These are phyloP conservation scores for Sebastes vulpes DNA, from an alignment of 2,797 vertebrate genomes.

Conservation along the genomic window DNA sequence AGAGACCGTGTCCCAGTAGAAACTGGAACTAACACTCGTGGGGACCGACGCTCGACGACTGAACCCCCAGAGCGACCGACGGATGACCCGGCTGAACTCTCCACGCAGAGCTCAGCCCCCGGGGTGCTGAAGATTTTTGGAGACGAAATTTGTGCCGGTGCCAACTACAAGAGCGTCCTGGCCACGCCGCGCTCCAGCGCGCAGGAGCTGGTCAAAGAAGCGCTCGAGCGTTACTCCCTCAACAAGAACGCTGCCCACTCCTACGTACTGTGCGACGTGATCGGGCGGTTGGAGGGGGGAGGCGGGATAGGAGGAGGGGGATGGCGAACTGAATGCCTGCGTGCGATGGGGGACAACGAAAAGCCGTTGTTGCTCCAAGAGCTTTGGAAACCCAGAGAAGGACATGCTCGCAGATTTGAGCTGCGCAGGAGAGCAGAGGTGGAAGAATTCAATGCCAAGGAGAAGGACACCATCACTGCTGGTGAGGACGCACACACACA, in stretches of 20 bases:
- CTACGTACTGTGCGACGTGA: slow-evolving; percentile 93
- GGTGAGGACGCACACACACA: slow-evolving; percentile 83
- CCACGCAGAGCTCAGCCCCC: slow-evolving; percentile 93
- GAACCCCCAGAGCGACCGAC: slow-evolving; percentile 78
- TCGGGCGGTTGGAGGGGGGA: slow-evolving; percentile 88
- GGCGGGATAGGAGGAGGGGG: slow-evolving; percentile 85
- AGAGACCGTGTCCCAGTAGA: slow-evolving; percentile 89
- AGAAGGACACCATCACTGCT: slow-evolving; percentile 95
- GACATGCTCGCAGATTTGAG: slow-evolving; percentile 93
- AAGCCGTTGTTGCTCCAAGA: slow-evolving; percentile 95
- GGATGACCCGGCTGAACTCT: slow-evolving; percentile 94
- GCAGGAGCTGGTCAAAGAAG: slow-evolving; percentile 94
- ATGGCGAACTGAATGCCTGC: slow-evolving; percentile 91
- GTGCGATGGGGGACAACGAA: slow-evolving; percentile 92
- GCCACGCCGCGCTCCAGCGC: slow-evolving; percentile 92
- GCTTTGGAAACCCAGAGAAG: slow-evolving; percentile 95
- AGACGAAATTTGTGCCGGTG: slow-evolving; percentile 91
- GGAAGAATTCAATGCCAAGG: slow-evolving; percentile 91
- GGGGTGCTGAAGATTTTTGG: slow-evolving; percentile 96
- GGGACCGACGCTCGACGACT: slow-evolving; percentile 86
- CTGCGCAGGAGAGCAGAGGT: slow-evolving; percentile 91
- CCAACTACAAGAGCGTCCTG: slow-evolving; percentile 97
- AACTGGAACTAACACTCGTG: slow-evolving; percentile 88
- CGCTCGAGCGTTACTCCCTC: slow-evolving; percentile 93
- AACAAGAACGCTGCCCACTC: slow-evolving; percentile 86